Evolutionary conservation across 1,140 invertebrate genomes (phyloP), one percentile per base, ranked within the genome.

Genomic region (Spodoptera frugiperda): DNA sequence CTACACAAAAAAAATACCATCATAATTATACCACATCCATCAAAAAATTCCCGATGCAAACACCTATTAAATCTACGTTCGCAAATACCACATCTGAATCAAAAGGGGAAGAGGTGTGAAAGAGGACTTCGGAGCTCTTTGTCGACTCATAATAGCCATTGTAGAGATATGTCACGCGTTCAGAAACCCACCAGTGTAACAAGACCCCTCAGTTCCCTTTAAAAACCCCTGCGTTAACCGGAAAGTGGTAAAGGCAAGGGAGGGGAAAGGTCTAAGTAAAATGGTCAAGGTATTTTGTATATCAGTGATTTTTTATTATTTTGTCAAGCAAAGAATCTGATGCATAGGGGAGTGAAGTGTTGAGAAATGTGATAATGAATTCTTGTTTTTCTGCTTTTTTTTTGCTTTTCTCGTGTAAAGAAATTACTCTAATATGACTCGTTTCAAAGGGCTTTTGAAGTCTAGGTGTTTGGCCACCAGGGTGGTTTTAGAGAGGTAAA

Each of bases 141-240:
- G 63, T 77, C n/a, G 33, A 59, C 12, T 3, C 54, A 77, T 77
- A 77, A 77, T 77, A 77, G 63, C 54, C 75, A 70, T 77, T 77
- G 75, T 77, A 68, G 9, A 15, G 44, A 21, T 61, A 33, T 70
- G 65, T 77, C 75, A 77, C 75, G 75, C 19, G 33, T 59, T 25
- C 51, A 12, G 8, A 12, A 76, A 57, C 44, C 25, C 3, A 72
- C 67, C 33, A 63, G 17, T 10, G 11, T 25, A 14, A 33, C 11
- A 39, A 53, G 68, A 65, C 51, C 76, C 30, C 48, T 39, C 14
- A 53, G 44, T 8, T 25, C n/a, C 48, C 33, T 53, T 72, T 14
- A 44, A 65, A 21, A 49, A 54, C 68, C 73, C 73, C 49, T 46
- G 15, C 15, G 12, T 5, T 12, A 19, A 0, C 0, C 5, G 14